A percentile compares a stretch with the other conserved stretches of the same genome.
phyloP scores from a whole-genome alignment of 2,888 invertebrate species.

The Drosophila fulvimacula region DNA sequence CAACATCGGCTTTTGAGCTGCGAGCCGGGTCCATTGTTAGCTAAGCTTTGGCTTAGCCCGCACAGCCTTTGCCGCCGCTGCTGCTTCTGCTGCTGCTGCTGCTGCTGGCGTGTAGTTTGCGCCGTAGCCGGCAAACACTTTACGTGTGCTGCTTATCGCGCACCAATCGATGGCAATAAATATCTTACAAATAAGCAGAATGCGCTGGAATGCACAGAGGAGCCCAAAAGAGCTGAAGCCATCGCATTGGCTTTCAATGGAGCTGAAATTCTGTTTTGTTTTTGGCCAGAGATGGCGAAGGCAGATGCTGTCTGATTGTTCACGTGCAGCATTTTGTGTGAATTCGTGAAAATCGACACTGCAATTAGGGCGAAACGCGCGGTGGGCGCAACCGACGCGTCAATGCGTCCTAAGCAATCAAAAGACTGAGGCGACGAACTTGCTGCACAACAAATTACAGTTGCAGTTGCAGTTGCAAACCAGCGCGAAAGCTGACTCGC shows the following conservation, averaged over 20 bases:
- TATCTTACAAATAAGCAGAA: slow-evolving; percentile 85
- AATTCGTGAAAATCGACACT: slow-evolving; percentile 81
- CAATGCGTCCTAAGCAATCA: slow-evolving; percentile 52
- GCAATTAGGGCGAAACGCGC: slow-evolving; percentile 72
- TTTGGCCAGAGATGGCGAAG: slow-evolving; percentile 5
- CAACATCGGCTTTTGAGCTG: slow-evolving; percentile 36
- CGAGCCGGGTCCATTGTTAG: slow-evolving; percentile 72
- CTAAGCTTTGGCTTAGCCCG: slow-evolving; percentile 26
- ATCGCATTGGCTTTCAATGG: slow-evolving; percentile 5
- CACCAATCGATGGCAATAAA: slow-evolving; percentile 85
- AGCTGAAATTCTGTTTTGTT: slow-evolving; percentile 4
- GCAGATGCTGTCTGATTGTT: slow-evolving; percentile 71
- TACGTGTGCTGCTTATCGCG: slow-evolving; percentile 84
- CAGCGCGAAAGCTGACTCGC: neutral
- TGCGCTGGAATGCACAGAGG: slow-evolving; percentile 82
- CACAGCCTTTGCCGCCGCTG: slow-evolving; percentile 21
- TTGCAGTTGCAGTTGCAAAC: slow-evolving; percentile 15
- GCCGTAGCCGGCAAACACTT: slow-evolving; percentile 74
- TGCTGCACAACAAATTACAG: slow-evolving; percentile 45
- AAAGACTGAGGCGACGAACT: slow-evolving; percentile 81
- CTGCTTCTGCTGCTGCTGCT: slow-evolving; percentile 28
- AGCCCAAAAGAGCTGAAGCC: slow-evolving; percentile 9
- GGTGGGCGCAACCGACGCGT: slow-evolving; percentile 32
- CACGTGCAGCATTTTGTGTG: slow-evolving; percentile 76
- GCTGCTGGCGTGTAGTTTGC: slow-evolving; percentile 43